Evolutionary conservation across 2,888 invertebrate species (phyloP), one percentile per base, ranked within the genome.

Genomic region (Agrotis exclamationis): DNA sequence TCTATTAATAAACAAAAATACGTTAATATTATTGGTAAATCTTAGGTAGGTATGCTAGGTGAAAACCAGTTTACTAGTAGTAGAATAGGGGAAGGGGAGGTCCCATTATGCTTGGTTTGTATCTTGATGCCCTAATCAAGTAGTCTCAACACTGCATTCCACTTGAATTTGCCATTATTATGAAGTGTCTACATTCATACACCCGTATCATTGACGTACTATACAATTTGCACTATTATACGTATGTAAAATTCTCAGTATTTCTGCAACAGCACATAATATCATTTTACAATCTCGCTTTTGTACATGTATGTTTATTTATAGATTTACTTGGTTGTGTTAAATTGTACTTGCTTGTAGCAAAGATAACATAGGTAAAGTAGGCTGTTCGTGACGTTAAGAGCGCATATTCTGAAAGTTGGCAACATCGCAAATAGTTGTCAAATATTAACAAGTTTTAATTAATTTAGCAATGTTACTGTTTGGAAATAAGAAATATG

Each of bases 281-380:
- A 63, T 53, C 39, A 56, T 39, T 68, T 68, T 60, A 63, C 58
- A 54, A 51, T 45, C 53, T 54, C 4, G 11, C 28, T 50, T 9
- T 45, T 45, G 14, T 56, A 4, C 44, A 4, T 47, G n/a, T 39
- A 18, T 65, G 65, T 79, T 67, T 80, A 64, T 58, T 63, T 58
- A 51, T 62, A 67, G 81, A 80, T 81, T 69, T 48, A 69, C 65
- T 60, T 62, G 1, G 16, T 44, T 14, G 1, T 75, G 67, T 70
- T 51, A 51, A 47, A 56, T 20, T 39, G 45, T 60, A 63, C 50
- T 56, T n/a, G 33, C 22, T 45, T 45, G 3, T 14, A 45, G 14
- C 45, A 69, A n/a, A 39, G 65, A 64, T 20, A 18, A 24, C 28
- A 64, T 20, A n/a, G n/a, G n/a, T n/a, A 60, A 57, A 71, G 62